Evolutionary conservation across 2,888 invertebrate genomes (phyloP), one percentile per base, ranked within the genome.

Genomic region (Ochropleura plecta): DNA sequence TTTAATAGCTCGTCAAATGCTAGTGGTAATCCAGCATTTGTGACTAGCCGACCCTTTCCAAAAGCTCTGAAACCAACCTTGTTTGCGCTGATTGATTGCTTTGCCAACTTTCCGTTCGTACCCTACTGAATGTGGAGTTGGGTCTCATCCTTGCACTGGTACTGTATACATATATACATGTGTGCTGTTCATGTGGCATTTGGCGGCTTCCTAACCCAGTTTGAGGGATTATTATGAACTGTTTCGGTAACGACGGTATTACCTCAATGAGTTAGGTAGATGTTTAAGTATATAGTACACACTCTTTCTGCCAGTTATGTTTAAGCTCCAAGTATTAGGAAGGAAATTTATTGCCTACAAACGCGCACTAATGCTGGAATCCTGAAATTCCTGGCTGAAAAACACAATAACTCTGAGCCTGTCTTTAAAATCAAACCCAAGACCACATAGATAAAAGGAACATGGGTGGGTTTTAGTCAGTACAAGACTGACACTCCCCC

Each of bases 11-110:
- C 49, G 55, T 62, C 62, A 73, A 67, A 57, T 62, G 69, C 44
- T 10, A 46, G 49, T 59, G 44, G 53, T 72, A 67, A 53, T 74
- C 48, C 42, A 68, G 53, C 64, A 76, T 62, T 70, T 69, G 60
- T 69, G 70, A 69, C 53, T 55, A 63, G 44, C 57, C 59, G 51
- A 71, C 59, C 53, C 66, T 68, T 64, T 51, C 59, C 20, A 49
- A 62, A 63, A 59, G 59, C 76, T 84, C 30, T 20, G 55, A 55
- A 86, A 67, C 76, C 71, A 64, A 62, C 51, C 73, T 70, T 73
- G 76, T 74, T 78, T 9, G 46, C 63, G 20, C 74, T 86, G 86
- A 85, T 86, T 86, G 86, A 85, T 85, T 73, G 60, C 81, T 71
- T 76, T 67, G 71, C 59, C 30, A 83, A 85, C 73, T 74, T 75